Conservation (phyloP, 2,113 vertebrate species). For the Gallinago jamesoni region DNA sequence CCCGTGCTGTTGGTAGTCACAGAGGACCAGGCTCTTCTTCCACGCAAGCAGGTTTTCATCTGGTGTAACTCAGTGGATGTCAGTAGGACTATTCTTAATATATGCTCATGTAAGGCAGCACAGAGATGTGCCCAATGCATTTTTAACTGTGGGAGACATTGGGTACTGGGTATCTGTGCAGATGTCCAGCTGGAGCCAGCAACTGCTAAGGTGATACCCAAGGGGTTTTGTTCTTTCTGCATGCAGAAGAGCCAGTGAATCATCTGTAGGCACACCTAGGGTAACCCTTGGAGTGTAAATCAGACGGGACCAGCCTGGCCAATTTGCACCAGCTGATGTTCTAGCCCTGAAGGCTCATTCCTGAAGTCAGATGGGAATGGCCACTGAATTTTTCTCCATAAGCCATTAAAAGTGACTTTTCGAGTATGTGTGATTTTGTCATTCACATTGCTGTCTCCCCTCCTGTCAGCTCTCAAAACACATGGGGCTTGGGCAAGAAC, state of each 20-base stretch:
- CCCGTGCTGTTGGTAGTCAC: not conserved
- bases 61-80: not conserved
- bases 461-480: not conserved
- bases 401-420: not conserved
- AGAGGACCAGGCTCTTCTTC: not conserved
- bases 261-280: not conserved
- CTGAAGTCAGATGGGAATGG: not conserved
- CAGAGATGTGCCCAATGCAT: fast-evolving
- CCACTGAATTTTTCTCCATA: not conserved
- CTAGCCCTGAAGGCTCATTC: not conserved
- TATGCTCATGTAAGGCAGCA: fast-evolving
- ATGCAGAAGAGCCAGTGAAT: not conserved
- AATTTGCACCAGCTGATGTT: not conserved
- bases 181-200: not conserved
- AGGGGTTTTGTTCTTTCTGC: not conserved
- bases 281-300: not conserved
- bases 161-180: not conserved
- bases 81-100: not conserved
- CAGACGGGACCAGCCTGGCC: not conserved
- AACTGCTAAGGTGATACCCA: not conserved
- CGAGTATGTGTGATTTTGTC: fast-evolving
- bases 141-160: not conserved
- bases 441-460: not conserved
- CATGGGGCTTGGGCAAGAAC: not conserved
- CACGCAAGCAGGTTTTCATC: not conserved